phyloP scores from a whole-genome alignment of 2,888 invertebrate species.

The Cynaeus angustus region DNA sequence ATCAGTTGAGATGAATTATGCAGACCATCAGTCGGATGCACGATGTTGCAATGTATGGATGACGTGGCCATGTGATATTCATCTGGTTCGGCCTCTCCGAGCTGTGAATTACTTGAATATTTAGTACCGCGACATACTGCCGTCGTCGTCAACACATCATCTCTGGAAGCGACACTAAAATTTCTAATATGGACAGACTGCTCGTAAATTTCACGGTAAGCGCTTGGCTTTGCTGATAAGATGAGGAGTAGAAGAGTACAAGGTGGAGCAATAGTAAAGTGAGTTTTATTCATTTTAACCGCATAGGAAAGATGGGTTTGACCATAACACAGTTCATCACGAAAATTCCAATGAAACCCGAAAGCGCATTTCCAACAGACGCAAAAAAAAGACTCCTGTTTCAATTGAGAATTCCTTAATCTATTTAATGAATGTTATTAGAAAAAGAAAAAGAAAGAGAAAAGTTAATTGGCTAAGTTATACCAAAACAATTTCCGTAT shows the following conservation, averaged over 20 bases:
- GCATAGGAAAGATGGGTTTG: no score
- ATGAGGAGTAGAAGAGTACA: neutral
- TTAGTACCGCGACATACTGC: constrained; percentile 58
- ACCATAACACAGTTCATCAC: no score
- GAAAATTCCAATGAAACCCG: no score
- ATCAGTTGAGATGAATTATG: constrained; percentile 41
- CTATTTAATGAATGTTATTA: no score
- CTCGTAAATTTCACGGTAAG: constrained; percentile 54
- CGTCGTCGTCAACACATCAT: constrained; percentile 61
- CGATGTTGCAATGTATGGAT: constrained; percentile 33
- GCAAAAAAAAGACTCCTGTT: no score
- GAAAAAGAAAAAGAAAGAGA: no score
- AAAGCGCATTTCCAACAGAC: no score
- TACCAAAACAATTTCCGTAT: no score
- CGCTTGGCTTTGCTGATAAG: neutral
- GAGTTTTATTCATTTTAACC: no score
- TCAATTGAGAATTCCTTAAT: no score
- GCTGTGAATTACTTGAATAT: constrained; percentile 60
- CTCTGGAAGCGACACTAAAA: constrained; percentile 59
- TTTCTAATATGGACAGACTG: constrained; percentile 53
- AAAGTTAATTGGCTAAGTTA: no score
- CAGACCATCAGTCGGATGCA: constrained; percentile 45
- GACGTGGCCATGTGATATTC: constrained; percentile 49
- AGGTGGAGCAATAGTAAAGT: neutral
- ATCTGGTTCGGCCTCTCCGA: constrained; percentile 43